Base-by-base conservation (phyloP, 2,797 vertebrate species). In the Lagorchestes hirsutus region DNA sequence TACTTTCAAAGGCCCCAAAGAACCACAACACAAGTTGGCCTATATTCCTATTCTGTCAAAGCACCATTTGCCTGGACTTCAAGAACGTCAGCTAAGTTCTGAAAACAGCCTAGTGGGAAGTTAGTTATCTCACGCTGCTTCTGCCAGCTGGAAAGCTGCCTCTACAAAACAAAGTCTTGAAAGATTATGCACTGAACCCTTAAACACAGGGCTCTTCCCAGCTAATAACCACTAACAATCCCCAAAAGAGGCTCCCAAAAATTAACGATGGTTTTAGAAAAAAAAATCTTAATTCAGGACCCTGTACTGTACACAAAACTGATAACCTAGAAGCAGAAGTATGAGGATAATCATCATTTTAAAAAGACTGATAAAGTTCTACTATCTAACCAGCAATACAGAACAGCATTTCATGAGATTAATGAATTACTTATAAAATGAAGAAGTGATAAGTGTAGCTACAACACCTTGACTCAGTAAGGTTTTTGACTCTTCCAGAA, bases 1-100 rank as follows among this genome's bases (percentile, higher is more conserved):
- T 46, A 50, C 24, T 87, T 92, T 94, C 57, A 92, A 95, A 96
- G 67, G 55, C n/a, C 28, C 95, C 87, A 50, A n/a, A 22, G 54
- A 94, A 96, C 3, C 52, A 95, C 8, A 1, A 18, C n/a, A 90
- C 90, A 57, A 74, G 74, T 54, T 14, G 12, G 93, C 52, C 50
- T 55, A 52, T 31, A 54, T 55, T 34, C 10, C 87, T 67, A 54
- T 92, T 94, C 92, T 91, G 67, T 24, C 57, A 62, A 92, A 94
- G 46, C 22, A 93, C 50, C 54, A 58, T 58, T 90, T 74, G 46
- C 55, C 54, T 93, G 93, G 16, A 92, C 55, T 34, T 96, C 50
- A 92, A 95, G 93, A 28, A 74, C 1, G 27, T 62, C 31, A 93
- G 3, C 2, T 92, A 55, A 94, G 55, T 46, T 94, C 90, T 57